Conservation (phyloP, 2,113 vertebrate genomes). For the Abramis brama region DNA sequence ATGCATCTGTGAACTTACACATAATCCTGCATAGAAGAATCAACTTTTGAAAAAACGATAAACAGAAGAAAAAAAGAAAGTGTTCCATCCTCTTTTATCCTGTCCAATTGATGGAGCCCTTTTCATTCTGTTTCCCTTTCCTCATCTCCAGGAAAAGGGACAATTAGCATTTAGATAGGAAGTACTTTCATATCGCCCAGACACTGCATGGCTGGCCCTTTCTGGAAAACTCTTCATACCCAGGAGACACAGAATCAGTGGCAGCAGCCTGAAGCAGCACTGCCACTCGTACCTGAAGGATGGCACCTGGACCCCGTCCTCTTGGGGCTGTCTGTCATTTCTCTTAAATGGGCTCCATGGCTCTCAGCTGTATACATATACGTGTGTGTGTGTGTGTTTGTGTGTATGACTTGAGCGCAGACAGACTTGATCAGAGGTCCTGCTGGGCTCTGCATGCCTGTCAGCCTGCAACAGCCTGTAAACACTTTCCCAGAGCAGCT, state of each 20-base stretch:
- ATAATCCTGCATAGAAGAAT: not conserved
- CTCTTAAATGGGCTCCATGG: conserved; percentile 30
- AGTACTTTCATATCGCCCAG: conserved; percentile 26
- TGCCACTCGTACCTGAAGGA: conserved; percentile 28
- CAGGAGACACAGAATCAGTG: conserved; percentile 14
- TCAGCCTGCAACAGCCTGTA: conserved; percentile 24
- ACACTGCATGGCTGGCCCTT: conserved; percentile 19
- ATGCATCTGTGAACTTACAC: not conserved
- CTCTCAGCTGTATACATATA: conserved; percentile 13
- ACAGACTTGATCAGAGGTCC: conserved; percentile 30
- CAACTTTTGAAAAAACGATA: not conserved
- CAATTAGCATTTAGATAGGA: conserved; percentile 60
- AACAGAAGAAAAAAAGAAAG: conserved; percentile 22
- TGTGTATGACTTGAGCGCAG: conserved; percentile 23
- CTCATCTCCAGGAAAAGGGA: conserved; percentile 29
- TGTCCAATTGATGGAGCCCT: conserved; percentile 1
- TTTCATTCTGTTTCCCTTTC: conserved; percentile 21
- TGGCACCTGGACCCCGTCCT: conserved; percentile 47
- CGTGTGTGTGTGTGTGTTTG: conserved; percentile 11
- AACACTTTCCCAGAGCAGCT: not conserved
- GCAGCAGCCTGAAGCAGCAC: conserved; percentile 8
- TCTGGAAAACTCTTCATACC: conserved; percentile 29
- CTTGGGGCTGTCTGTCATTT: conserved; percentile 22
- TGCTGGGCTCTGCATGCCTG: not conserved
- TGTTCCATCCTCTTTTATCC: conserved; percentile 25